phyloP scores from a whole-genome alignment of 2,888 invertebrate genomes.

The Palloptera scutellata region DNA sequence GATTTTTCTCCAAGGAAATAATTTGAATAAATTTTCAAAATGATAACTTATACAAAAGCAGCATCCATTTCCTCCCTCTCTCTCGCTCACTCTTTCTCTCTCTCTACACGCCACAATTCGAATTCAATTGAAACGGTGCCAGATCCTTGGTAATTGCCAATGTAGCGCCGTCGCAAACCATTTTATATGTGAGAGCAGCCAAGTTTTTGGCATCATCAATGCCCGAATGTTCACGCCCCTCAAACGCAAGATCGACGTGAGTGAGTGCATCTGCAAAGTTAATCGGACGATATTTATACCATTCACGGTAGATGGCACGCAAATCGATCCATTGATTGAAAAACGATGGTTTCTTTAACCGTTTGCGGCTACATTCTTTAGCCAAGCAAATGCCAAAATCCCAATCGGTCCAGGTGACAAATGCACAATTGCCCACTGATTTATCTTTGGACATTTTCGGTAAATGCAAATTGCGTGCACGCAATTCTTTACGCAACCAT shows the following conservation, averaged over 20 bases:
- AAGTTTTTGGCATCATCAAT: slow-evolving; percentile 72
- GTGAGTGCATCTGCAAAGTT: slow-evolving; percentile 66
- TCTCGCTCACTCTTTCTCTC: not conserved
- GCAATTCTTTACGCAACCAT: slow-evolving; percentile 66
- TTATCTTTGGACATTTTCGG: slow-evolving; percentile 65
- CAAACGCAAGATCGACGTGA: slow-evolving; percentile 69
- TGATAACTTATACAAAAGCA: slow-evolving; percentile 1
- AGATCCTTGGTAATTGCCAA: slow-evolving; percentile 66
- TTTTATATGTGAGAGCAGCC: slow-evolving; percentile 67
- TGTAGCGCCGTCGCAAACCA: slow-evolving; percentile 68
- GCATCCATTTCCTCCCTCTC: not conserved
- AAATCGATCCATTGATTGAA: slow-evolving; percentile 71
- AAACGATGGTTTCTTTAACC: slow-evolving; percentile 65
- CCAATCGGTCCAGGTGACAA: slow-evolving; percentile 73
- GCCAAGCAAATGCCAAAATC: slow-evolving; percentile 69
- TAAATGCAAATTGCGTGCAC: slow-evolving; percentile 54
- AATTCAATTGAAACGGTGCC: slow-evolving; percentile 60
- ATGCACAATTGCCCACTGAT: slow-evolving; percentile 64
- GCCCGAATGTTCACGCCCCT: slow-evolving; percentile 70
- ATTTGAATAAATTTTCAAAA: not conserved
- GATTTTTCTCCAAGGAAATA: not conserved
- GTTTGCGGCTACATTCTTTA: slow-evolving; percentile 70
- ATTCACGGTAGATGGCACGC: slow-evolving; percentile 66
- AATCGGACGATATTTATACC: slow-evolving; percentile 67
- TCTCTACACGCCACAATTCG: slow-evolving; percentile 47